Evolutionary conservation across 2,113 vertebrate genomes (phyloP).

Genomic region (Alouatta palliata): DNA sequence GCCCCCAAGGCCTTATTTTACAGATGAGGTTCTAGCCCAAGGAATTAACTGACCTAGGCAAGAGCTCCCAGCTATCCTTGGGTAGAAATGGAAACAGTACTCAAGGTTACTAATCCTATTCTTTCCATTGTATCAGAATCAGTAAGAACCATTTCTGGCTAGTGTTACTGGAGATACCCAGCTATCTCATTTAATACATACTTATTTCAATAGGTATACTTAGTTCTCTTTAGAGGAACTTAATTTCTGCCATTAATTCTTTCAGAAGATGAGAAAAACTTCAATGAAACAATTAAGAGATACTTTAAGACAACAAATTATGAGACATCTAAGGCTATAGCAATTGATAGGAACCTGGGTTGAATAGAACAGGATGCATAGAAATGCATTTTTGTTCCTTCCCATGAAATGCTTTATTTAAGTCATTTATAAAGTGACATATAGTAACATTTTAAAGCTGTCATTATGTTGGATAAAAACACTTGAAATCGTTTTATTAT

Average conservation of each 20-base stretch:
- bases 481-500: not conserved
- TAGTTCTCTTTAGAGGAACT: not conserved
- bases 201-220: not conserved
- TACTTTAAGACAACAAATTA: not conserved
- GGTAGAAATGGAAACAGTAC: not conserved
- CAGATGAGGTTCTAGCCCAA: not conserved
- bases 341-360: not conserved
- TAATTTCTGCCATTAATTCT: not conserved
- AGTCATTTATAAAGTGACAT: not conserved
- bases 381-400: slow-evolving; percentile 12
- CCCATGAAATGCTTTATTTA: not conserved
- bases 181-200: not conserved
- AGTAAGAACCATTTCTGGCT: not conserved
- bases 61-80: not conserved
- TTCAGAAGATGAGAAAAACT: not conserved
- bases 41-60: not conserved
- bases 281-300: not conserved
- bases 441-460: not conserved
- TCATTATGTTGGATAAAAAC: slow-evolving; percentile 4
- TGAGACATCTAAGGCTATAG: not conserved
- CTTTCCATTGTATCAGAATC: not conserved
- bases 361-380: not conserved
- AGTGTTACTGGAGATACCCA: not conserved
- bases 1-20: not conserved
- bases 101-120: not conserved